Conservation (phyloP, 2,797 vertebrate species). For the Gorsachius magnificus region DNA sequence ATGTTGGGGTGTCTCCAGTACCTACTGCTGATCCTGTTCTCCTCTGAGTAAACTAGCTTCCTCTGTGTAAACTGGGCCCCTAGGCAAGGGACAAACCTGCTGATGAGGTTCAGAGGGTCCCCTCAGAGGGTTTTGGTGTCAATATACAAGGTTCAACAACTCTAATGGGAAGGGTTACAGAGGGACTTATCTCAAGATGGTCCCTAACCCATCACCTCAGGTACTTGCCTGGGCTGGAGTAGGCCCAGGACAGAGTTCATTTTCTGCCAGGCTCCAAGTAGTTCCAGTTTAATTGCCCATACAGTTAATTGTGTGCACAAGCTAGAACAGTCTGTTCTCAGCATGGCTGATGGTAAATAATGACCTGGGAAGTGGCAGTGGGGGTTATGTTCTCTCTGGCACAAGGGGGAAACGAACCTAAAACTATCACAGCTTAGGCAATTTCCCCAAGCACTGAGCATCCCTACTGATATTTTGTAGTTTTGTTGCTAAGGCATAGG, state of each 20-base stretch:
- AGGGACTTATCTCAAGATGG: neutral
- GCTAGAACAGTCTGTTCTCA: neutral
- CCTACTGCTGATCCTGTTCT: neutral
- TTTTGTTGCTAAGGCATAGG: neutral
- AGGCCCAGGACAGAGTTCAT: neutral
- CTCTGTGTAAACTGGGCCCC: neutral
- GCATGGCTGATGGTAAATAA: neutral
- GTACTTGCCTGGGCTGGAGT: neutral
- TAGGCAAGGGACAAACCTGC: neutral
- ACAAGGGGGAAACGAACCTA: neutral
- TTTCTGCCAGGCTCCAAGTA: neutral
- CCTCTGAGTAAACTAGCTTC: neutral
- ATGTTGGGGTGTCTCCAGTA: neutral
- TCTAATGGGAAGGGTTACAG: neutral
- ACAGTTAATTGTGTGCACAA: neutral
- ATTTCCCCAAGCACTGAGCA: neutral
- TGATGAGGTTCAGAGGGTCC: neutral
- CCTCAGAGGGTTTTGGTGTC: neutral
- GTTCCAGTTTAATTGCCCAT: neutral
- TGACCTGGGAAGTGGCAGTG: neutral
- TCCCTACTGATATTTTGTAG: neutral
- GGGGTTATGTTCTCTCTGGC: neutral
- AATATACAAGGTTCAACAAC: neutral
- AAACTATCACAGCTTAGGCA: neutral
- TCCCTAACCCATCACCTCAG: neutral